Conservation (phyloP, 2,113 vertebrate species). For the Microtus pennsylvanicus region DNA sequence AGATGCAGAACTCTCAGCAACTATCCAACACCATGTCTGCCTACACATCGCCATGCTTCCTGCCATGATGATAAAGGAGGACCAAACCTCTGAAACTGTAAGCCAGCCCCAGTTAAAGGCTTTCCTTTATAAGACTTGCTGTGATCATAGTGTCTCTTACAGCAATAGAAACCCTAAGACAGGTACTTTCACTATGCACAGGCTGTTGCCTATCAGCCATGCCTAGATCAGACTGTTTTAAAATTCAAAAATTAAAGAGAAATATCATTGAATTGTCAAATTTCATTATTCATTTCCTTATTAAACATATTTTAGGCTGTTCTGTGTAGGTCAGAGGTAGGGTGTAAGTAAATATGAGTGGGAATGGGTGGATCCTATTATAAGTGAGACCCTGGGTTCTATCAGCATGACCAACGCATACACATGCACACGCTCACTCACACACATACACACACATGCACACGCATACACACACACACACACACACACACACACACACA, state of each 20-base stretch:
- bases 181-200: not conserved
- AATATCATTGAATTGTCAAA: not conserved
- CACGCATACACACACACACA: no score
- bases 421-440: no score
- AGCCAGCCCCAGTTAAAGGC: not conserved
- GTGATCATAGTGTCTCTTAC: not conserved
- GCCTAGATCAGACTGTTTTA: not conserved
- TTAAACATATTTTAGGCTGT: not conserved
- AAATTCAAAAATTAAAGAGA: not conserved
- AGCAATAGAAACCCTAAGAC: not conserved
- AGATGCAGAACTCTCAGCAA: not conserved
- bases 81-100: not conserved
- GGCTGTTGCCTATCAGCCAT: not conserved
- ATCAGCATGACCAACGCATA: not conserved
- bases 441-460: no score
- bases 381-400: no score
- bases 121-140: not conserved
- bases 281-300: not conserved
- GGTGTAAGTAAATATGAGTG: not conserved
- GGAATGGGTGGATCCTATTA: not conserved
- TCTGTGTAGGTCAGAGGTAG: not conserved
- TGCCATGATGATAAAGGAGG: not conserved
- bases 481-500: no score
- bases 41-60: not conserved
- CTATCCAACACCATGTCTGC: not conserved